phyloP scores from a whole-genome alignment of 2,797 vertebrate genomes.

The Anolis apletophallus region DNA sequence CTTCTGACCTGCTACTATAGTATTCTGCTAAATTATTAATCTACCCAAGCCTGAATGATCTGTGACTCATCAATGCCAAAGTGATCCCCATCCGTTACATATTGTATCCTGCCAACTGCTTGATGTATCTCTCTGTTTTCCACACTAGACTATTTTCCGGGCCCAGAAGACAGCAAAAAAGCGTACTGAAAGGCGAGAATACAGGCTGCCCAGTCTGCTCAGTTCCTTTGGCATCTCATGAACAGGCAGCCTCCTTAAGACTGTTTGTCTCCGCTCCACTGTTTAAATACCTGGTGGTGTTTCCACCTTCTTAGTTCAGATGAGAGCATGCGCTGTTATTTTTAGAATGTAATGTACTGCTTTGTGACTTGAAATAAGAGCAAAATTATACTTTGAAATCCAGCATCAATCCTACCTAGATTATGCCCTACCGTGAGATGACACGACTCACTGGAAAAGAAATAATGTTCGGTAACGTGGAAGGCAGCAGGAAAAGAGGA shows the following conservation, averaged over 20 bases:
- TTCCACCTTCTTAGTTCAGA: background rate
- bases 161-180: background rate
- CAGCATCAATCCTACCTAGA: too few relatives aligned
- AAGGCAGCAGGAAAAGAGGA: too few relatives aligned
- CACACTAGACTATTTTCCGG: background rate
- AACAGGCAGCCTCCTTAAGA: background rate
- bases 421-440: too few relatives aligned
- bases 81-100: background rate
- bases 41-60: background rate
- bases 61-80: slow-evolving; percentile 1
- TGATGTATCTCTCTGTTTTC: background rate
- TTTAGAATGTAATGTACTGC: background rate
- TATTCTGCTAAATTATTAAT: slow-evolving; percentile 18
- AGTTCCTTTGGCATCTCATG: background rate
- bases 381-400: too few relatives aligned
- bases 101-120: background rate
- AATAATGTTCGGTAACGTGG: too few relatives aligned
- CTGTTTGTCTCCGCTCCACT: background rate
- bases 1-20: slow-evolving; percentile 21
- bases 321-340: background rate
- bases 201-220: background rate
- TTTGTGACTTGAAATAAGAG: too few relatives aligned
- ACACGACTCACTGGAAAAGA: too few relatives aligned
- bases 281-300: background rate
- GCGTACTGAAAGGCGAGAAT: background rate